These are phyloP conservation scores for Drosophila baimaii DNA, from an alignment of 1,140 invertebrate species.

Conservation along the genomic window DNA sequence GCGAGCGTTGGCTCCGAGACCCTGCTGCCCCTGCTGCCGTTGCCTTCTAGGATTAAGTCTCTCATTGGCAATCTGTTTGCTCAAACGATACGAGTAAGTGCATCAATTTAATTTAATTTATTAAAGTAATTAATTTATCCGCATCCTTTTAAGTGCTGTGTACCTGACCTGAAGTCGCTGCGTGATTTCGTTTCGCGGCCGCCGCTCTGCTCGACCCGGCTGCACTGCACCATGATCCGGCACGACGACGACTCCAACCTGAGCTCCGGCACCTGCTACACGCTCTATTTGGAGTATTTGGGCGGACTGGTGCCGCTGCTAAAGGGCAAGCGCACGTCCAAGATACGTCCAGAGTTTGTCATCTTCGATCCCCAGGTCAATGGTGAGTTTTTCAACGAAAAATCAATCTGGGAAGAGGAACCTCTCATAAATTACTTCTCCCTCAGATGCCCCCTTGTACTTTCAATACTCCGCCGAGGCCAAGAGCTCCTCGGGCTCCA, in stretches of 20 bases:
- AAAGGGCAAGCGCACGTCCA: conserved; percentile 97
- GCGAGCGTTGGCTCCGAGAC: conserved; percentile 87
- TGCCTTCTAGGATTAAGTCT: conserved; percentile 93
- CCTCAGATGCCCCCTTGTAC: conserved; percentile 71
- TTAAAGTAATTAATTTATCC: not conserved
- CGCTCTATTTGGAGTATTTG: conserved; percentile 97
- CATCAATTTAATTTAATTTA: not conserved
- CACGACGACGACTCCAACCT: conserved; percentile 92
- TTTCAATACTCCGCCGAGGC: conserved; percentile 84
- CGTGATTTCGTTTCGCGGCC: conserved; percentile 97
- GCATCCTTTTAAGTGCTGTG: conserved; percentile 90
- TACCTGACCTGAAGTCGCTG: conserved; percentile 94
- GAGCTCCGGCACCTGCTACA: conserved; percentile 92
- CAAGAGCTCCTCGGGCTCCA: conserved; percentile 85
- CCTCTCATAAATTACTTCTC: not conserved
- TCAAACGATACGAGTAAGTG: conserved; percentile 95
- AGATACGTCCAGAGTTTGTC: conserved; percentile 98
- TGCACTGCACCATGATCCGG: conserved; percentile 98
- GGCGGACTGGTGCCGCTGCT: conserved; percentile 97
- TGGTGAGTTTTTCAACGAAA: conserved; percentile 85
- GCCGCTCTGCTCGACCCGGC: conserved; percentile 91
- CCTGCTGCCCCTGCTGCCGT: conserved; percentile 89
- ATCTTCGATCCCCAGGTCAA: conserved; percentile 97
- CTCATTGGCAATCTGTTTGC: conserved; percentile 95
- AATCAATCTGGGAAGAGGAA: no score